Evolutionary conservation across 2,797 vertebrate species (phyloP).

Genomic region (Crenichthys baileyi): DNA sequence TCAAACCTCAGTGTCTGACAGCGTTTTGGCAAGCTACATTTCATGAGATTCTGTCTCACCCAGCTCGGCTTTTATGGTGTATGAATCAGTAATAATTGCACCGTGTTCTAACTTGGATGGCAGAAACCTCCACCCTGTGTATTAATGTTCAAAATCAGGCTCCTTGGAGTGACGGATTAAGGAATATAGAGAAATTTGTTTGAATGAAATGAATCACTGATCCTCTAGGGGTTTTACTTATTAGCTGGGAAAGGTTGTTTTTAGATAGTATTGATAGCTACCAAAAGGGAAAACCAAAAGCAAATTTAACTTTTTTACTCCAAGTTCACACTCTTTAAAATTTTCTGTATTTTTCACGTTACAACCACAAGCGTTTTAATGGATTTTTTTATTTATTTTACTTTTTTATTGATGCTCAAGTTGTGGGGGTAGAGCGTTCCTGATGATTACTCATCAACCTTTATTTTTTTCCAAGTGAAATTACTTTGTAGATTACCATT

Average conservation of each 20-base stretch:
- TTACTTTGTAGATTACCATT: background rate
- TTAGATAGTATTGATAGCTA: constrained; percentile 30
- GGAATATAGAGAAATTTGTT: constrained; percentile 46
- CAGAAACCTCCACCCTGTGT: constrained; percentile 57
- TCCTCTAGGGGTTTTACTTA: constrained; percentile 55
- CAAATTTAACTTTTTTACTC: constrained; percentile 21
- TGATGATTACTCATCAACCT: background rate
- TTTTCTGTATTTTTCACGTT: background rate
- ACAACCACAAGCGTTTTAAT: background rate
- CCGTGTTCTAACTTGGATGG: constrained; percentile 62
- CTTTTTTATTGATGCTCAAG: no score
- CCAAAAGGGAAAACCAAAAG: constrained; percentile 7
- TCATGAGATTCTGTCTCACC: constrained; percentile 67
- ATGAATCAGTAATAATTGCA: constrained; percentile 72
- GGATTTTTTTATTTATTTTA: no score
- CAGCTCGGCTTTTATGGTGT: constrained; percentile 61
- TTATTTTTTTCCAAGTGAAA: background rate
- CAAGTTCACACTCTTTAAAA: background rate
- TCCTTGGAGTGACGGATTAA: constrained; percentile 39
- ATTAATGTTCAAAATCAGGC: constrained; percentile 47
- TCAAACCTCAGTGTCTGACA: constrained; percentile 75
- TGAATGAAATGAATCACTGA: constrained; percentile 61
- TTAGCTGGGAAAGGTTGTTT: constrained; percentile 52
- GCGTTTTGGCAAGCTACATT: constrained; percentile 72
- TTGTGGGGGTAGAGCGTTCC: background rate